Evolutionary conservation across 37 sponge, comb jelly and placozoan genomes (phyloP).

Genomic region (Dysidea cf. avara): DNA sequence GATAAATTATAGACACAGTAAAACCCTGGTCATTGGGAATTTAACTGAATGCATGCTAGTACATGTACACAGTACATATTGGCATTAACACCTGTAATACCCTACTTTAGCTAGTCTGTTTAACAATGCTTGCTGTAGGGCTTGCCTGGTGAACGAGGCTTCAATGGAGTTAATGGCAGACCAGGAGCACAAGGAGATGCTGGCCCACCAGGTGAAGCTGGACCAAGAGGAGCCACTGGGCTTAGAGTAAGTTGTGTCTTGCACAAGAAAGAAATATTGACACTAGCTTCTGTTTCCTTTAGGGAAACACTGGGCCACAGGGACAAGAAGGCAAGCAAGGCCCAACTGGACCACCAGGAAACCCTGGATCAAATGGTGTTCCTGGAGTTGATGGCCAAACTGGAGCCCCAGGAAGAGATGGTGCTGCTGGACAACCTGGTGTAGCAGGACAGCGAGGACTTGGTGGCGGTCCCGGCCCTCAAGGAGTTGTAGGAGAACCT

Average conservation of each 20-base stretch:
- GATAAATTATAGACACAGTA: too few relatives aligned
- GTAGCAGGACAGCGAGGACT: neutral
- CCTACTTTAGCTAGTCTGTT: neutral
- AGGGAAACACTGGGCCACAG: too few relatives aligned
- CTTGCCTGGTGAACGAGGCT: conserved; percentile 47
- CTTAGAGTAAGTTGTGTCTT: conserved; percentile 24
- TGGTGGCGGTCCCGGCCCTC: conserved; percentile 10
- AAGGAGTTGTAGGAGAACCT: conserved; percentile 6
- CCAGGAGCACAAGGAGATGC: conserved; percentile 36
- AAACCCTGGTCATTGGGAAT: neutral
- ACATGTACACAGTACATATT: neutral
- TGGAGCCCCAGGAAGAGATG: neutral
- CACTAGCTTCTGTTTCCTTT: too few relatives aligned
- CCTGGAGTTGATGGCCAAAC: neutral
- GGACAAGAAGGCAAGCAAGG: neutral
- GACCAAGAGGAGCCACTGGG: conserved; percentile 51
- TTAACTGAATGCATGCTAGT: neutral
- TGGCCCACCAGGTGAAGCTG: conserved; percentile 56
- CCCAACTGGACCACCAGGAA: neutral
- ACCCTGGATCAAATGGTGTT: neutral
- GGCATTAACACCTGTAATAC: neutral
- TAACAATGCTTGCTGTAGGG: conserved; percentile 20
- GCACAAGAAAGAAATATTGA: too few relatives aligned
- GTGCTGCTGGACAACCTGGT: neutral
- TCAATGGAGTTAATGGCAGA: conserved; percentile 47